phyloP scores from a whole-genome alignment of 2,888 invertebrate genomes.

The Gnatocerus cornutus region DNA sequence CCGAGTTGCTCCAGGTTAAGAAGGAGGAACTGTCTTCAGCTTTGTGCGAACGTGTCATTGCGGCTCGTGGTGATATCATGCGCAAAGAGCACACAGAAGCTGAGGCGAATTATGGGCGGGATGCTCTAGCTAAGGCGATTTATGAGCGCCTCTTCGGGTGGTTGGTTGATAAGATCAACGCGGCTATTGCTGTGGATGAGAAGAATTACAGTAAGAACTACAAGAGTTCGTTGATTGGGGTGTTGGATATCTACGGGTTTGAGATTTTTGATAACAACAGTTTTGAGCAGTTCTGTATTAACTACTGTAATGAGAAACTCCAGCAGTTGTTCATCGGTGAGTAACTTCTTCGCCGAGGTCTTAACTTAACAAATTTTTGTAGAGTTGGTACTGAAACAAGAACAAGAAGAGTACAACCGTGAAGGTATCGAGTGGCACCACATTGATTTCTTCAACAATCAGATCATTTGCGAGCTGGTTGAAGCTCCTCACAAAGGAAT shows the following conservation, averaged over 20 bases:
- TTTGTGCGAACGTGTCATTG: constrained; percentile 90
- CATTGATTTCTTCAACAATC: constrained; percentile 97
- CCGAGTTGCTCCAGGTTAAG: constrained; percentile 78
- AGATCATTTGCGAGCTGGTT: constrained; percentile 95
- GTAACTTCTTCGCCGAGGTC: too few species aligned
- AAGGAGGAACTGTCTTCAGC: constrained; percentile 80
- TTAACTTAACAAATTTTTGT: too few species aligned
- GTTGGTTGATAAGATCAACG: constrained; percentile 94
- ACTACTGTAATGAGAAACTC: constrained; percentile 98
- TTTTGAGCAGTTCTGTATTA: constrained; percentile 99
- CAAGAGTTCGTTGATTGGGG: constrained; percentile 90
- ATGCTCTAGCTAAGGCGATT: constrained; percentile 96
- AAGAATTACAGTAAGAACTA: constrained; percentile 73
- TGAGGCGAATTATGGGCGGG: constrained; percentile 91
- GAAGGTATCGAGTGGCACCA: constrained; percentile 98
- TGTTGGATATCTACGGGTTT: constrained; percentile 98
- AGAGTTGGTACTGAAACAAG: constrained; percentile 97
- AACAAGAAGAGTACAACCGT: constrained; percentile 96
- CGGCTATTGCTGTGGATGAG: constrained; percentile 86
- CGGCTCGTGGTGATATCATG: constrained; percentile 94
- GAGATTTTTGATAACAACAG: constrained; percentile 98
- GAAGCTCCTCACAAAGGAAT: constrained; percentile 87
- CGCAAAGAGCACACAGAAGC: constrained; percentile 89
- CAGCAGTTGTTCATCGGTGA: constrained; percentile 97
- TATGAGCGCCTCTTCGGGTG: constrained; percentile 96